These are phyloP conservation scores for Acropternis orthonyx DNA, from an alignment of 2,797 vertebrate genomes.

Conservation along the genomic window DNA sequence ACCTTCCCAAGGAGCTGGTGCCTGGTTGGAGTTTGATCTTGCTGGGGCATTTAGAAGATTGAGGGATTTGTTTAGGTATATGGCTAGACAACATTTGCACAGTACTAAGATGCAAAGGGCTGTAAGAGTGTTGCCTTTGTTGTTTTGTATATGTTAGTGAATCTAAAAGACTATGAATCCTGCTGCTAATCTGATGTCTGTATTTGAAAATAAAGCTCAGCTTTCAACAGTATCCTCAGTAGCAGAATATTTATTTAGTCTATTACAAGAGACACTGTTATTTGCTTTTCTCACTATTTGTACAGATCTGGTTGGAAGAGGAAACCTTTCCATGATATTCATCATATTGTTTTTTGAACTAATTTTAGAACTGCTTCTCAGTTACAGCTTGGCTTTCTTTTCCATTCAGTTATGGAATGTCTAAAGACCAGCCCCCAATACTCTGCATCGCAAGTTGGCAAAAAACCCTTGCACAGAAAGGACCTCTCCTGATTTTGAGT, in stretches of 20 bases:
- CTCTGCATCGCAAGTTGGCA: fast-evolving
- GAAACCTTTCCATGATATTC: not conserved
- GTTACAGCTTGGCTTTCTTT: not conserved
- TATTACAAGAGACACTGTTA: not conserved
- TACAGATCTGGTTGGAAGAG: not conserved
- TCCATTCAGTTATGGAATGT: not conserved
- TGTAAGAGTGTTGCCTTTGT: not conserved
- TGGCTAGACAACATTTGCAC: not conserved
- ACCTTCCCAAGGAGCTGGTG: not conserved
- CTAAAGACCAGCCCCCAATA: not conserved
- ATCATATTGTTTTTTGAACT: not conserved
- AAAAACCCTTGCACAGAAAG: not conserved
- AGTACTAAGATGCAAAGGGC: not conserved
- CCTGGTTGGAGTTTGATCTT: not conserved
- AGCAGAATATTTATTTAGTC: not conserved
- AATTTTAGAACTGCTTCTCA: not conserved
- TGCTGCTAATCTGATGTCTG: not conserved
- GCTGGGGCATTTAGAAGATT: not conserved
- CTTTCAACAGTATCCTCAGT: not conserved
- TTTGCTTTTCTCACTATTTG: not conserved
- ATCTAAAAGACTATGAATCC: not conserved
- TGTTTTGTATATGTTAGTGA: not conserved
- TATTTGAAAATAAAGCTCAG: not conserved
- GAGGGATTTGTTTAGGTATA: not conserved
- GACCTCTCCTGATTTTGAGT: not conserved